Base-by-base conservation (phyloP, 1,140 invertebrate species). In the Tetraneura akinire region DNA sequence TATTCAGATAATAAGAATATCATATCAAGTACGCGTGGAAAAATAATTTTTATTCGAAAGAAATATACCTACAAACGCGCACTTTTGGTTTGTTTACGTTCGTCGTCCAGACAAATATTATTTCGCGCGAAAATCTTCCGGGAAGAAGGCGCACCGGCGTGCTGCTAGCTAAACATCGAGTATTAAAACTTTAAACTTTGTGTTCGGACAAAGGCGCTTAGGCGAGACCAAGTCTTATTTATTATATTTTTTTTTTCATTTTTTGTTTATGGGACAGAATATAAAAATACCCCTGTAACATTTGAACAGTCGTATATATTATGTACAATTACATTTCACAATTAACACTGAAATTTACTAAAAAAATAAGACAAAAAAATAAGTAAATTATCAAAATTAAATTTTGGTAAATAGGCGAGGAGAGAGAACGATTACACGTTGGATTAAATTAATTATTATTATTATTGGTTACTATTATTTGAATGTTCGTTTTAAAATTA, bases 201-300 rank as follows among this genome's bases (percentile, higher is more conserved):
- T 53, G 55, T 74, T 45, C 71, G 55, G 71, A 74, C 71, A 55
- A 55, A 55, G 71, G 49, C 71, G 71, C 71, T 74, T 74, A 53
- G 49, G 49, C 71, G 51, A 32, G 55, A 74, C 71, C 49, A 74
- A 74, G 71, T 74, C 71, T 74, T 74, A 53, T 53, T 53, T 73
- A 29, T 73, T 51, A 26, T 23, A 49, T 47, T 70, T 32, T 70
- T 66, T 10, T 66, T 66, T 23, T 45, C 32, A 37, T 26, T 18
- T 47, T 70, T n/a, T 51, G 53, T 55, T 57, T 26, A 78, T 26
- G 74, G 74, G 74, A 78, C 55, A 78, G 55, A 78, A 78, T 78
- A 78, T 10, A 60, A 78, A 78, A 78, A 78, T 78, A 78, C 74
- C 74, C 74, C 74, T 78, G 74, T 78, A 78, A 78, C 16, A 60